phyloP scores from a whole-genome alignment of 2,797 vertebrate species.

The Graptemys geographica region DNA sequence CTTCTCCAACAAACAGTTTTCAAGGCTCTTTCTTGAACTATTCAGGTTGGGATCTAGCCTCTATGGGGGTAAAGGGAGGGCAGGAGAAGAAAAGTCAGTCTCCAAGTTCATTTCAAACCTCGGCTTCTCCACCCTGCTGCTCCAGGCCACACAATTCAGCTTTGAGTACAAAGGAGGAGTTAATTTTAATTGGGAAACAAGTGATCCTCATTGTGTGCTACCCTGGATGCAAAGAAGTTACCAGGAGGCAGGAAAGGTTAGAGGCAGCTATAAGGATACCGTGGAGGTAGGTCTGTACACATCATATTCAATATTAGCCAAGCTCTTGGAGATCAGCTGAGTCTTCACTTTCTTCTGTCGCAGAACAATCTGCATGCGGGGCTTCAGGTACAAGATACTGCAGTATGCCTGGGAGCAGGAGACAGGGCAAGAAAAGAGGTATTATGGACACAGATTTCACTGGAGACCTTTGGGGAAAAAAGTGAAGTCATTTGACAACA shows the following conservation, averaged over 20 bases:
- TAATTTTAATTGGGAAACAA: not conserved
- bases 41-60: not conserved
- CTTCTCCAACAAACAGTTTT: not conserved
- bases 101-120: not conserved
- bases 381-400: slow-evolving; percentile 88
- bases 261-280: slow-evolving; percentile 80
- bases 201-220: not conserved
- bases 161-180: not conserved
- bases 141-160: not conserved
- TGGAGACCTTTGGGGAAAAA: not conserved
- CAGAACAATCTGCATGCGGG: slow-evolving; percentile 85
- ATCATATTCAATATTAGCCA: slow-evolving; percentile 83
- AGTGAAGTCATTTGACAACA: not conserved
- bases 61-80: not conserved
- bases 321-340: slow-evolving; percentile 85
- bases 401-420: slow-evolving; percentile 82
- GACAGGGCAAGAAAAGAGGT: slow-evolving; percentile 30
- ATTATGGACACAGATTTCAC: not conserved
- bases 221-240: not conserved
- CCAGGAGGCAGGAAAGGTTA: not conserved
- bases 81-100: not conserved
- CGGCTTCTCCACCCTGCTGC: not conserved
- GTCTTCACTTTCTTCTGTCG: slow-evolving; percentile 84
- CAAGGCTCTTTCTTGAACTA: not conserved
- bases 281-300: slow-evolving; percentile 87